Percentiles rank a stretch among this genome's conserved stretches.
Evolutionary conservation across 2,113 vertebrate genomes (phyloP).

Genomic region (Cynoglossus semilaevis): DNA sequence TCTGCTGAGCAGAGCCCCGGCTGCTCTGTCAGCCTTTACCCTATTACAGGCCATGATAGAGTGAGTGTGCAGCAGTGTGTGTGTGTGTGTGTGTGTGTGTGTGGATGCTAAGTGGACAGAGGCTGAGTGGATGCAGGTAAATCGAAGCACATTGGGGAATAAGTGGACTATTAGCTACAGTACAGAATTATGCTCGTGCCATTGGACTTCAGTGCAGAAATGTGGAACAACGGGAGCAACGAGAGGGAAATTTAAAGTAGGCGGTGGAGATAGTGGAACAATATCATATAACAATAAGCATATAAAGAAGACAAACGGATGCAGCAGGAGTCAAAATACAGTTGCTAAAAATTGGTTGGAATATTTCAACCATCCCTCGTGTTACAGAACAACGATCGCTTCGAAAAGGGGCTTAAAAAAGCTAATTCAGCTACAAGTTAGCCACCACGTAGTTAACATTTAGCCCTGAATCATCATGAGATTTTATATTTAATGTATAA

Average conservation of each 20-base stretch:
- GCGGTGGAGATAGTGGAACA: background rate
- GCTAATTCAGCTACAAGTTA: too few relatives aligned
- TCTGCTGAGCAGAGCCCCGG: constrained; percentile 50
- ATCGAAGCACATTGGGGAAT: constrained; percentile 8
- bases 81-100: constrained; percentile 37
- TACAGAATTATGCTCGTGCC: background rate
- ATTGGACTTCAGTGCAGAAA: background rate
- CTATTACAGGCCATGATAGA: constrained; percentile 63
- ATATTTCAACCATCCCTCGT: too few relatives aligned
- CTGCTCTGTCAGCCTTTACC: constrained; percentile 48
- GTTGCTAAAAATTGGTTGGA: too few relatives aligned
- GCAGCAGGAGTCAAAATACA: too few relatives aligned
- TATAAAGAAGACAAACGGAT: background rate
- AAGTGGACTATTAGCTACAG: constrained; percentile 8
- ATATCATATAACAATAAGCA: background rate
- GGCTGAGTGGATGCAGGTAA: background rate
- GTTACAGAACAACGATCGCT: too few relatives aligned
- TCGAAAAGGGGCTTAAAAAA: too few relatives aligned
- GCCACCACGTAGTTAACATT: too few relatives aligned
- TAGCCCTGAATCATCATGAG: too few relatives aligned
- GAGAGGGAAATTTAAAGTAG: background rate
- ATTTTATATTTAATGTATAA: too few relatives aligned
- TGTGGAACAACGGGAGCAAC: background rate
- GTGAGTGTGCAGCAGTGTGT: constrained; percentile 38
- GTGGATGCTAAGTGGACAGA: constrained; percentile 42